Conservation (phyloP, 2,888 invertebrate genomes). For the Rhagophthalmus giganteus region DNA sequence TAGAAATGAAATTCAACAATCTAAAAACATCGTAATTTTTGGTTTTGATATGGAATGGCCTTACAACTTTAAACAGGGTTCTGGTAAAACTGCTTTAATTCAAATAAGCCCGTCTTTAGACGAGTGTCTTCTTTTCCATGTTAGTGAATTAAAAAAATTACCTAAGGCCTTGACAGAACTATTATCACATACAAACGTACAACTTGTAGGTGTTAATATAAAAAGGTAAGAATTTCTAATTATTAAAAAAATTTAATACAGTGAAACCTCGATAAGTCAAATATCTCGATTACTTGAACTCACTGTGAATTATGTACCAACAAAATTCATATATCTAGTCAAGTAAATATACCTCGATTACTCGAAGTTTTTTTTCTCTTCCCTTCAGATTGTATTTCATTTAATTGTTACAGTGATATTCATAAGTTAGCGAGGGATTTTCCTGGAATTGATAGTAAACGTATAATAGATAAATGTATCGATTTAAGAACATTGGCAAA, state of each 20-base stretch:
- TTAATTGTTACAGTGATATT: constrained; percentile 59
- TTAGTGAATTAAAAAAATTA: constrained; percentile 59
- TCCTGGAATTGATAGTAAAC: constrained; percentile 58
- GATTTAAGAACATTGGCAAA: constrained; percentile 65
- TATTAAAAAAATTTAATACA: constrained; percentile 1
- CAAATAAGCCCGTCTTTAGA: constrained; percentile 64
- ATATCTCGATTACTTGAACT: too few relatives aligned
- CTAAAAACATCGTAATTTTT: constrained; percentile 52
- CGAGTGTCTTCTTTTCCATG: constrained; percentile 63
- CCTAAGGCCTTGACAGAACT: constrained; percentile 61
- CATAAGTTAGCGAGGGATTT: constrained; percentile 66
- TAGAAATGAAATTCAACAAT: background rate
- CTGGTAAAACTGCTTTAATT: constrained; percentile 64
- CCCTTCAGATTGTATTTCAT: constrained; percentile 10
- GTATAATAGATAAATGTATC: constrained; percentile 61
- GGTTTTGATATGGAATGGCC: constrained; percentile 73
- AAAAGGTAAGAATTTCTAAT: constrained; percentile 58
- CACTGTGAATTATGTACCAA: too few relatives aligned
- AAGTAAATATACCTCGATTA: too few relatives aligned
- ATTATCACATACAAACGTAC: constrained; percentile 61
- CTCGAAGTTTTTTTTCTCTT: too few relatives aligned
- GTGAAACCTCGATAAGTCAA: too few relatives aligned
- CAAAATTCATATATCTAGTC: too few relatives aligned
- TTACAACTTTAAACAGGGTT: constrained; percentile 62
- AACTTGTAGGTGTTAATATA: constrained; percentile 65